phyloP scores from a whole-genome alignment of 2,888 invertebrate genomes.

The Leptopilina syphax region DNA sequence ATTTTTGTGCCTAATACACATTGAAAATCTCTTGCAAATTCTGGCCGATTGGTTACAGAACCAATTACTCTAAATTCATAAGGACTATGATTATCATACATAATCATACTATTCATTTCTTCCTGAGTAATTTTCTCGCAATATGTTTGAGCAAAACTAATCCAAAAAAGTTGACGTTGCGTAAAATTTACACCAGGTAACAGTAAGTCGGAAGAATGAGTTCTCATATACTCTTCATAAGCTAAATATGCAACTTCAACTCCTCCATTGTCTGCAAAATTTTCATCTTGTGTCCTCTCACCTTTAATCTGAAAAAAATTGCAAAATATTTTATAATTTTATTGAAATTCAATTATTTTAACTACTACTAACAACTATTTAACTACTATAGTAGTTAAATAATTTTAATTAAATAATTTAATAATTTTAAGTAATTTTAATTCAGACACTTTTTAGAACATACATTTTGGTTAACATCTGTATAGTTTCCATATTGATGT shows the following conservation, averaged over 20 bases:
- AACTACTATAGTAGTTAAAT: too few relatives aligned
- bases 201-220: conserved; percentile 82
- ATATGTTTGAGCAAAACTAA: conserved; percentile 77
- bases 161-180: conserved; percentile 81
- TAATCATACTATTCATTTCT: conserved; percentile 82
- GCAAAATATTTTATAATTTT: too few relatives aligned
- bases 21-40: background rate
- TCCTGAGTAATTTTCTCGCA: conserved; percentile 83
- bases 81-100: conserved; percentile 87
- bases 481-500: conserved; percentile 94
- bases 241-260: conserved; percentile 92
- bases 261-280: conserved; percentile 95
- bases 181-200: conserved; percentile 85
- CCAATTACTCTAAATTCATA: conserved; percentile 81
- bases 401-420: too few relatives aligned
- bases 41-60: background rate
- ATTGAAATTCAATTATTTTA: too few relatives aligned
- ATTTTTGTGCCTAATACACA: background rate
- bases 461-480: conserved; percentile 86
- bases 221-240: conserved; percentile 84
- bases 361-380: too few relatives aligned
- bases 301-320: conserved; percentile 85
- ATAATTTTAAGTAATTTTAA: too few relatives aligned
- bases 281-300: conserved; percentile 93
- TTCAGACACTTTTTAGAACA: conserved; percentile 60